These are phyloP conservation scores for Drosophila erecta DNA, from an alignment of 1,140 invertebrate genomes.

Conservation along the genomic window DNA sequence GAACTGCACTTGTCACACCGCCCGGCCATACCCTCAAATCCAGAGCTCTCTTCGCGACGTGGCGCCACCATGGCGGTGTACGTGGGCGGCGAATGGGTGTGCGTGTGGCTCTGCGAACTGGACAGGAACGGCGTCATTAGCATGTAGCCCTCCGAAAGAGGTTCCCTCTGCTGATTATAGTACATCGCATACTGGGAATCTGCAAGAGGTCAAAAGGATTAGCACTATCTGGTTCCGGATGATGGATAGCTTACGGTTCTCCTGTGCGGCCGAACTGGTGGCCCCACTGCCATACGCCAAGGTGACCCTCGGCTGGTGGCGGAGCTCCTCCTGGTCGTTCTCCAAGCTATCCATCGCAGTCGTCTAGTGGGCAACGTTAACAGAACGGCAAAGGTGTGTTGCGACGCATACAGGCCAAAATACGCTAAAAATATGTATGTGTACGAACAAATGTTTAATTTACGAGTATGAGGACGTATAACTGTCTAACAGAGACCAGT, in stretches of 20 bases:
- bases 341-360: slow-evolving; percentile 50
- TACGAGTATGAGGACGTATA: slow-evolving; percentile 6
- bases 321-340: slow-evolving; percentile 72
- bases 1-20: slow-evolving; percentile 55
- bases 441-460: slow-evolving; percentile 7
- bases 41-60: slow-evolving; percentile 28
- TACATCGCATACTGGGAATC: slow-evolving; percentile 39
- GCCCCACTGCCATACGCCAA: slow-evolving; percentile 42
- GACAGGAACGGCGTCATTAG: slow-evolving; percentile 45
- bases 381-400: slow-evolving; percentile 1
- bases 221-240: neutral
- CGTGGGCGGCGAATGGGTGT: slow-evolving; percentile 7
- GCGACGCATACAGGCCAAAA: slow-evolving; percentile 19
- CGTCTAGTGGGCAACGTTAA: slow-evolving; percentile 8
- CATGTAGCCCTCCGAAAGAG: slow-evolving; percentile 49
- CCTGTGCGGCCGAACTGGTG: slow-evolving; percentile 27
- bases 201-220: slow-evolving; percentile 7
- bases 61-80: slow-evolving; percentile 38
- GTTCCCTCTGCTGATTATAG: slow-evolving; percentile 38
- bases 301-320: slow-evolving; percentile 50
- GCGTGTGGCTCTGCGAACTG: slow-evolving; percentile 27
- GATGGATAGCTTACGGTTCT: slow-evolving; percentile 45
- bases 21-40: neutral
- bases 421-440: slow-evolving; percentile 20
- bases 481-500: slow-evolving; percentile 1